A percentile compares a stretch with the other conserved stretches of the same genome.
phyloP scores from a whole-genome alignment of 2,113 vertebrate species.

The Conger conger region DNA sequence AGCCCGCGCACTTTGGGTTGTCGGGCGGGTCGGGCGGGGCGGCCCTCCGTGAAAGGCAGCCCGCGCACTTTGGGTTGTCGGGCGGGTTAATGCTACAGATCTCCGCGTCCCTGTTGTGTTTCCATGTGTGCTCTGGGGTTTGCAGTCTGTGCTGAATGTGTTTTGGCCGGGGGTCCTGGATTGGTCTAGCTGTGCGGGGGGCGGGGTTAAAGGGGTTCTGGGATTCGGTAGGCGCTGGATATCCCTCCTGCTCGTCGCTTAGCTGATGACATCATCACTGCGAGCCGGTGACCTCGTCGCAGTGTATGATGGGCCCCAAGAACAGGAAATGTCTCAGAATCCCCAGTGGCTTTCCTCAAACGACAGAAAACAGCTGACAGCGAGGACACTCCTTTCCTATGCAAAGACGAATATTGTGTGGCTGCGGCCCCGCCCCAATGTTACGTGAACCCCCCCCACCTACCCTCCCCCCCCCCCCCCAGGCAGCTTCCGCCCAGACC shows the following conservation, averaged over 20 bases:
- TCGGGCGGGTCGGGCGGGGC: constrained; percentile 24
- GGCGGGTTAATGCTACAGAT: neutral
- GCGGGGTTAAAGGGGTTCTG: neutral
- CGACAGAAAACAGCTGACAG: constrained; percentile 55
- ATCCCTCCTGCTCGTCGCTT: neutral
- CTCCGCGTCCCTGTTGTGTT: neutral
- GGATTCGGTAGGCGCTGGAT: neutral
- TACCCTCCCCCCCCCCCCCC: neutral
- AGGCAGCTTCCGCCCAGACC: constrained; percentile 26
- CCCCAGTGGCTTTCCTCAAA: constrained; percentile 15
- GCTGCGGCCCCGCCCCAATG: too few species aligned
- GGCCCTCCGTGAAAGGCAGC: constrained; percentile 3
- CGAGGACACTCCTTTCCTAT: constrained; percentile 70
- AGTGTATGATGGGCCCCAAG: neutral
- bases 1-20: neutral
- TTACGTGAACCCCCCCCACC: neutral
- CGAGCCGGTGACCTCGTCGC: neutral
- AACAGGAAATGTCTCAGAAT: constrained; percentile 1
- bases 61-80: neutral
- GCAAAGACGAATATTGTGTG: constrained; percentile 66
- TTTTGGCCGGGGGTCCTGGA: neutral
- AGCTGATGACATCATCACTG: neutral
- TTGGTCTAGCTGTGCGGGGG: neutral
- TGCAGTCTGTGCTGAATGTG: neutral
- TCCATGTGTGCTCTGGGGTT: neutral